Base-by-base conservation (phyloP, 2,888 invertebrate genomes). In the Caenorhabditis sp. region DNA sequence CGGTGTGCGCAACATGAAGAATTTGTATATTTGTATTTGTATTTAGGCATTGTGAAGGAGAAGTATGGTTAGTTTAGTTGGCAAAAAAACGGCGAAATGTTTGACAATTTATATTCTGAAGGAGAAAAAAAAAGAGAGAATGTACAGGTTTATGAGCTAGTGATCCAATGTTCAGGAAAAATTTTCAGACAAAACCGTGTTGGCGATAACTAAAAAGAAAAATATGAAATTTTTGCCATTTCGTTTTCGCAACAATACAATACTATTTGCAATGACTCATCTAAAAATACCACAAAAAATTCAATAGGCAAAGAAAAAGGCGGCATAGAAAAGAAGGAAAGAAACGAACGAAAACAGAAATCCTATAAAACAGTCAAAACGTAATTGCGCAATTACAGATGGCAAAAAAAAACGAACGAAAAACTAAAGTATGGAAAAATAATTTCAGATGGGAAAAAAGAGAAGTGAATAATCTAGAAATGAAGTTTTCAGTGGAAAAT, bases 311-410 rank as follows among this genome's bases (percentile, higher is more conserved):
- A 20, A 27, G 20, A 10, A 56, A n/a, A 4, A 23, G 31, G 31
- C 5, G 8, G 8, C 4, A 31, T 7, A 31, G 31, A 31, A 8
- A 31, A 31, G 8, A 31, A 31, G 27, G 27, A 31, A 31, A 31
- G 31, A 31, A 10, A 31, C 4, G 10, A 26, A 27, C 17, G 23
- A 4, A 20, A 56, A 27, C 27, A 26, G n/a, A 20, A 56, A 56
- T 56, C 17, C 25, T 56, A 56, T 56, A 56, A 56, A 56, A 27
- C 20, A 56, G 56, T 56, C 27, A 56, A 56, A 53, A n/a, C 17
- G 56, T 1, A 56, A 12, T 56, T n/a, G 56, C 56, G 27, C 25
- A 56, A 25, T 26, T 56, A 56, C 56, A 23, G 23, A 3, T 20
- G 23, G 53, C 20, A 56, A 17, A 56, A 14, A 27, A 14, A 27